phyloP scores from a whole-genome alignment of 2,113 vertebrate genomes.

The Oreocharis arfaki region DNA sequence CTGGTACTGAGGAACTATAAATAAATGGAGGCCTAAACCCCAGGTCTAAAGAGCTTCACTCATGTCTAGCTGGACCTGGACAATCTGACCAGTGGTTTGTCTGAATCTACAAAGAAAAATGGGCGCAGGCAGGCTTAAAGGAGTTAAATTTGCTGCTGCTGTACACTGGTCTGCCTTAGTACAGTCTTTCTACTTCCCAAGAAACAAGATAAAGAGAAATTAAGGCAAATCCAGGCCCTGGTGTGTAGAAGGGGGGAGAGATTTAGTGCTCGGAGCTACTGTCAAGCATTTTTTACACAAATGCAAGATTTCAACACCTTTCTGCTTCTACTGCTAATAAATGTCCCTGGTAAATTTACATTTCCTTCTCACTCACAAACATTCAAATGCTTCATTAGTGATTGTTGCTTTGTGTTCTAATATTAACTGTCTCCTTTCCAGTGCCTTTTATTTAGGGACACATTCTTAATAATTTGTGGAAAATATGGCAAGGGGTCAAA shows the following conservation, averaged over 20 bases:
- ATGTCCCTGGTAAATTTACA: neutral
- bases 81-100: neutral
- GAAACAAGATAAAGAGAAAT: neutral
- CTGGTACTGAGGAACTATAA: neutral
- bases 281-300: neutral
- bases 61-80: rapidly evolving
- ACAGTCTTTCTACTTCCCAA: neutral
- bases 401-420: neutral
- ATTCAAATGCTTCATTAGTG: neutral
- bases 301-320: neutral
- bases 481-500: neutral
- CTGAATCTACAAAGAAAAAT: neutral
- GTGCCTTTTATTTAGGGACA: neutral
- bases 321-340: neutral
- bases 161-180: neutral
- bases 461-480: neutral
- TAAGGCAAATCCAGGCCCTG: neutral
- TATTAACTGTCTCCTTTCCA: neutral
- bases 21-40: neutral
- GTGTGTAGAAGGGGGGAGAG: neutral
- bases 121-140: neutral
- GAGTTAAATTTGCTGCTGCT: neutral
- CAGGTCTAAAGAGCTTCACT: neutral
- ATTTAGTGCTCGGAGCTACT: neutral
- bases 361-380: neutral